Percentiles rank a stretch among this genome's conserved stretches.
Conservation (phyloP, 2,113 vertebrate species). For the Microtus oregoni region DNA sequence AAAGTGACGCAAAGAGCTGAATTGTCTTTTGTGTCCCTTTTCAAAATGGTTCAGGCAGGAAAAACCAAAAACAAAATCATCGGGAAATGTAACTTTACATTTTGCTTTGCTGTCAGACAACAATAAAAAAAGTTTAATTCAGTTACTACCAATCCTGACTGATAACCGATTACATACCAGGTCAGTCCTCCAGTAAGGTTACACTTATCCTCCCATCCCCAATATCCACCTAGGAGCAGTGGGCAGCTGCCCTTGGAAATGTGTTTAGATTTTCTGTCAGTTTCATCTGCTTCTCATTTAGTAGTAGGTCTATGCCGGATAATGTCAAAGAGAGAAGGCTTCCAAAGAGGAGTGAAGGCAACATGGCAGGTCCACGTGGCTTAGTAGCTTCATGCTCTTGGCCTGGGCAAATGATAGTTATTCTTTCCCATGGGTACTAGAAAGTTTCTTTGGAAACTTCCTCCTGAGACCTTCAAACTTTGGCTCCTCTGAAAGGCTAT, state of each 20-base stretch:
- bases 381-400: not conserved
- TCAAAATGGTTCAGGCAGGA: not conserved
- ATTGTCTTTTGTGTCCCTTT: not conserved
- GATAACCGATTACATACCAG: not conserved
- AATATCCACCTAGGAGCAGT: too few relatives aligned
- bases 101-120: not conserved
- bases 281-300: not conserved
- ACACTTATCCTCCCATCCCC: not conserved
- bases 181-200: not conserved
- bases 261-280: not conserved
- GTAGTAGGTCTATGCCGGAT: not conserved
- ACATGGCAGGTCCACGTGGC: not conserved
- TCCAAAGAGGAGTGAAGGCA: not conserved
- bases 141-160: not conserved
- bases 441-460: not conserved
- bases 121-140: not conserved
- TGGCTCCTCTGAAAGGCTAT: not conserved
- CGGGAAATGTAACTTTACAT: not conserved
- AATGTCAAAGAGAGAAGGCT: not conserved
- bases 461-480: not conserved
- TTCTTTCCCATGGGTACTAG: not conserved
- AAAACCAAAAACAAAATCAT: not conserved
- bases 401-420: not conserved
- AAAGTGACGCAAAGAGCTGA: not conserved
- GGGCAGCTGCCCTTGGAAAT: not conserved